phyloP scores from a whole-genome alignment of 2,888 invertebrate genomes.

The Phyllotreta cruciferae region DNA sequence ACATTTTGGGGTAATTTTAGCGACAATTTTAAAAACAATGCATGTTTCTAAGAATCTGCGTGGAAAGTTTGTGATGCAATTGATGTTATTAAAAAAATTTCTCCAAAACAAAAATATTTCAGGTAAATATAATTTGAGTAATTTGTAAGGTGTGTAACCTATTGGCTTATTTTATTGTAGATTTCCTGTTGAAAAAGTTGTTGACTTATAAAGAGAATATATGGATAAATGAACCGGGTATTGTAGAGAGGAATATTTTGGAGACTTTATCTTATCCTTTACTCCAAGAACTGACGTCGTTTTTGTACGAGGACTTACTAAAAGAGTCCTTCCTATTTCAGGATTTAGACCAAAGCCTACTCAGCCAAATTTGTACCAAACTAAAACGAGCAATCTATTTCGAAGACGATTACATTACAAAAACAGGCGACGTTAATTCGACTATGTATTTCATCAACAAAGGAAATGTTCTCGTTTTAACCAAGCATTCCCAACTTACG shows the following conservation, averaged over 20 bases:
- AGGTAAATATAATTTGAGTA: slow-evolving; percentile 41
- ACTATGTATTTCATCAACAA: slow-evolving; percentile 66
- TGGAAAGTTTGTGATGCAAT: slow-evolving; percentile 23
- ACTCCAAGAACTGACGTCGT: slow-evolving; percentile 59
- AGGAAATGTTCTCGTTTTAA: slow-evolving; percentile 65
- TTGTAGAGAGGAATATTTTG: slow-evolving; percentile 50
- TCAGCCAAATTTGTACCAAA: slow-evolving; percentile 63
- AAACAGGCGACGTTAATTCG: slow-evolving; percentile 64
- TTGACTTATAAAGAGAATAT: slow-evolving; percentile 64
- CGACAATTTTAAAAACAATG: slow-evolving; percentile 24
- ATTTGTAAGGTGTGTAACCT: no score
- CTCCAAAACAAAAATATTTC: slow-evolving; percentile 62
- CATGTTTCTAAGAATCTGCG: slow-evolving; percentile 22
- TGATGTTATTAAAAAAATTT: slow-evolving; percentile 46
- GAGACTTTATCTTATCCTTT: slow-evolving; percentile 28
- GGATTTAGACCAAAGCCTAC: slow-evolving; percentile 62
- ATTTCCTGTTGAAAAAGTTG: slow-evolving; percentile 60
- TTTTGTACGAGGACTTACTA: slow-evolving; percentile 63
- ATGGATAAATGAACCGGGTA: slow-evolving; percentile 64
- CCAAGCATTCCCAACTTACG: slow-evolving; percentile 63
- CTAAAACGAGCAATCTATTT: slow-evolving; percentile 64
- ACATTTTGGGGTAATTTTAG: slow-evolving; percentile 30
- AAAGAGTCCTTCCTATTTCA: slow-evolving; percentile 63
- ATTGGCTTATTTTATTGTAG: slow-evolving; percentile 21
- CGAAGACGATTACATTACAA: slow-evolving; percentile 65